A percentile compares a stretch with the other conserved stretches of the same genome.
Evolutionary conservation across 1,140 invertebrate genomes (phyloP).

Genomic region (Drosophila repletoides): DNA sequence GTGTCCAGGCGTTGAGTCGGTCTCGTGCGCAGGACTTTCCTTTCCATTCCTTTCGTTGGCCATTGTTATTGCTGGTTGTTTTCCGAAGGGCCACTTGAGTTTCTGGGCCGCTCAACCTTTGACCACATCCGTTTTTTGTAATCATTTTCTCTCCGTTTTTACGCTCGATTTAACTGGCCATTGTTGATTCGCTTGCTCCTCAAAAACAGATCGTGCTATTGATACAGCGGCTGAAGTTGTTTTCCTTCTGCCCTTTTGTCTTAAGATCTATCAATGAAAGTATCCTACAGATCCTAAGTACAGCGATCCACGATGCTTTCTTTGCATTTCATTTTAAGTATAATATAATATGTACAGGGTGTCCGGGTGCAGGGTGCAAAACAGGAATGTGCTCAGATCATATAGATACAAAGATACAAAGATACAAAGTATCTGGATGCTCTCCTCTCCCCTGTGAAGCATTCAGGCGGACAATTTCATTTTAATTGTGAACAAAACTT

Average conservation of each 20-base stretch:
- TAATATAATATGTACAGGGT: too few relatives aligned
- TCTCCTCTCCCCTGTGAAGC: constrained; percentile 14
- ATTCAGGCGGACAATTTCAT: constrained; percentile 62
- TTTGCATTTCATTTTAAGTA: too few relatives aligned
- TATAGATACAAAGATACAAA: constrained; percentile 10
- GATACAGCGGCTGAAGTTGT: constrained; percentile 22
- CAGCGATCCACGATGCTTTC: too few relatives aligned
- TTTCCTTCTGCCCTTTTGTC: too few relatives aligned
- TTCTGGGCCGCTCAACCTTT: constrained; percentile 43
- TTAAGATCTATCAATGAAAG: too few relatives aligned
- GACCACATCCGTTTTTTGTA: constrained; percentile 71
- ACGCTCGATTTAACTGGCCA: constrained; percentile 52
- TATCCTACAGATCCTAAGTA: too few relatives aligned
- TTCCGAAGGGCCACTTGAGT: constrained; percentile 50
- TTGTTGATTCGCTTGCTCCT: constrained; percentile 12
- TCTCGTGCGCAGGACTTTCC: constrained; percentile 59
- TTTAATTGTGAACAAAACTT: constrained; percentile 78
- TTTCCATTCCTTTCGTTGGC: too few relatives aligned
- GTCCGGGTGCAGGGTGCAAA: too few relatives aligned
- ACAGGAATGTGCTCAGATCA: not conserved
- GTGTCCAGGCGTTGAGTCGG: constrained; percentile 53
- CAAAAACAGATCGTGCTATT: constrained; percentile 67
- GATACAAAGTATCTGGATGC: not conserved
- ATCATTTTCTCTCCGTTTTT: constrained; percentile 37
- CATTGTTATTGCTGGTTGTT: constrained; percentile 40